Evolutionary conservation across 2,888 invertebrate species (phyloP), one percentile per base, ranked within the genome.

Genomic region (Metallyticus violacea): DNA sequence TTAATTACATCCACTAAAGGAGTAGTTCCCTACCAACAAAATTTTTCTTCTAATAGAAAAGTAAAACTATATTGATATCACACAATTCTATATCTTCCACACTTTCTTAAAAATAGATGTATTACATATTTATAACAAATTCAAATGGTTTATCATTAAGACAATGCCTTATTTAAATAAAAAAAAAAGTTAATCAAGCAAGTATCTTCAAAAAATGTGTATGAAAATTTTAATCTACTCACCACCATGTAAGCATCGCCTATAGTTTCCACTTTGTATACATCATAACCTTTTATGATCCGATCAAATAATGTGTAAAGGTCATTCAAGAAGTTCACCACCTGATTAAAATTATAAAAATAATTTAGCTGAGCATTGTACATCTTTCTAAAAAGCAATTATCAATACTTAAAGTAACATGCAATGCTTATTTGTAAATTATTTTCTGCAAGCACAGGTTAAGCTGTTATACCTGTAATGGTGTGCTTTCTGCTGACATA

Each of bases 261-360:
- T 88, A 98, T 98, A 79, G 98, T 98, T 93, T 98, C 98, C 88
- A 99, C 99, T 93, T 99, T 99, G 92, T 99, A 99, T 81, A 99
- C 99, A 91, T 99, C 98, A 91, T 98, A 99, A 90, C 98, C 97
- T 92, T 97, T 96, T 90, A 99, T 99, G 90, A 99, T 98, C 90
- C 97, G 94, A 93, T 99, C 99, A 92, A 99, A 99, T 89, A 98
- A 95, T 83, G 99, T 99, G 93, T 99, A 99, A 91, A 99, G 94
- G 93, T 99, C 99, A 93, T 99, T 99, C 88, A 99, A 94, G 92
- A 99, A 98, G 92, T 97, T 98, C 86, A 99, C 99, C 90, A 99
- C 96, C 95, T 96, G 91, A 62, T 62, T 62, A 4, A 22, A 62
- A n/a, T n/a, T 9, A 15, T 4, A 62, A 62, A n/a, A 62, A 7